Percentiles rank a stretch among this genome's conserved stretches.
phyloP scores from a whole-genome alignment of 2,888 invertebrate genomes.

The Sturmia bella region DNA sequence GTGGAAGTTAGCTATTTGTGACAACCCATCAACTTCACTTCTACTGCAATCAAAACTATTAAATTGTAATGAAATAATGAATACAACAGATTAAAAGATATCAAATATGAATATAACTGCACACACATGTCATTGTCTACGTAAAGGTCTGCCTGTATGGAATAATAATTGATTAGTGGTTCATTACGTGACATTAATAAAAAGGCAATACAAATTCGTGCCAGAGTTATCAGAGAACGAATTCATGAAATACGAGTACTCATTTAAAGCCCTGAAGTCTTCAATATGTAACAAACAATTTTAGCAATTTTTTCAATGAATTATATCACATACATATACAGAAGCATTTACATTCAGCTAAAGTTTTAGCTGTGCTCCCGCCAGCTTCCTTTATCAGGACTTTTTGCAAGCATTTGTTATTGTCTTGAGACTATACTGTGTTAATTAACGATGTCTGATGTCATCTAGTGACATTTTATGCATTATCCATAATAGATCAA shows the following conservation, averaged over 20 bases:
- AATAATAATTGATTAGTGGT: conserved; percentile 51
- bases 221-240: conserved; percentile 27
- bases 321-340: too few relatives aligned
- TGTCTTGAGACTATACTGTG: too few relatives aligned
- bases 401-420: too few relatives aligned
- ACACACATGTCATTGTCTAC: too few relatives aligned
- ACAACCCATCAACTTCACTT: conserved; percentile 66
- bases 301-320: not conserved
- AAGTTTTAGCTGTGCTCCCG: too few relatives aligned
- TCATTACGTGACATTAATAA: conserved; percentile 54
- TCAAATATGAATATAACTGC: conserved; percentile 36
- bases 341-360: too few relatives aligned
- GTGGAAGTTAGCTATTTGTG: not conserved
- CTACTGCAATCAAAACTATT: conserved; percentile 49
- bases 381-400: too few relatives aligned
- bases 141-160: not conserved
- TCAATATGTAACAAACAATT: not conserved
- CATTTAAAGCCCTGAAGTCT: not conserved
- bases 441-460: too few relatives aligned
- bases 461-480: too few relatives aligned
- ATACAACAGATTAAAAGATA: conserved; percentile 55
- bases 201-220: conserved; percentile 50
- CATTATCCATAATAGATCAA: too few relatives aligned
- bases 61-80: conserved; percentile 63
- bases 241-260: not conserved